These are phyloP conservation scores for Axinella damicornis DNA, from an alignment of 37 sponge, comb jelly and placozoan genomes.

Conservation along the genomic window DNA sequence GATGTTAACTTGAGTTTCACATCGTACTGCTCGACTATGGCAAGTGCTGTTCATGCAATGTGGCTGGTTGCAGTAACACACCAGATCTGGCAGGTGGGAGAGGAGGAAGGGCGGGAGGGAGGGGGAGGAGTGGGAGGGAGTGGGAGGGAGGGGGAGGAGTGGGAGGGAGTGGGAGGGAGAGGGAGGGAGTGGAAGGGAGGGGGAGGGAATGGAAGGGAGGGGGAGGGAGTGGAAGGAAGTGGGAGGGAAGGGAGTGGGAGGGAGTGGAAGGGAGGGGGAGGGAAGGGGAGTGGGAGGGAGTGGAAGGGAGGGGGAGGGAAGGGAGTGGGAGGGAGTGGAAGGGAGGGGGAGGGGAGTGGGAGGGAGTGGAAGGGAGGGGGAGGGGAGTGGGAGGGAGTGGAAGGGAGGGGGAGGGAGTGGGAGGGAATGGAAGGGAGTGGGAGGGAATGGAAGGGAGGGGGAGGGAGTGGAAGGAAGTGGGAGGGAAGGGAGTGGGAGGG, in stretches of 20 bases:
- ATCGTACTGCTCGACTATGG: too few species aligned
- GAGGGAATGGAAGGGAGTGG: not conserved
- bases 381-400: not conserved
- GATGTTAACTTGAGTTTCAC: too few species aligned
- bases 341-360: not conserved
- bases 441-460: not conserved
- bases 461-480: too few species aligned
- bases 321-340: not conserved
- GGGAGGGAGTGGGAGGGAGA: not conserved
- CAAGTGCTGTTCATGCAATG: too few species aligned
- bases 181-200: not conserved
- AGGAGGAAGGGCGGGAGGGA: too few species aligned
- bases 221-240: not conserved
- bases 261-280: not conserved
- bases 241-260: not conserved
- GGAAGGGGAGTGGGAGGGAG: not conserved
- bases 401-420: not conserved
- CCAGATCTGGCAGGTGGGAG: too few species aligned
- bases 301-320: not conserved
- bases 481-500: too few species aligned
- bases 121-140: too few species aligned
- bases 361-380: not conserved
- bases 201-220: too few species aligned
- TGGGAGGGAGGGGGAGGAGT: too few species aligned
- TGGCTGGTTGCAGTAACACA: too few species aligned